phyloP scores from a whole-genome alignment of 2,113 vertebrate species.

The Nyctibius bracteatus region DNA sequence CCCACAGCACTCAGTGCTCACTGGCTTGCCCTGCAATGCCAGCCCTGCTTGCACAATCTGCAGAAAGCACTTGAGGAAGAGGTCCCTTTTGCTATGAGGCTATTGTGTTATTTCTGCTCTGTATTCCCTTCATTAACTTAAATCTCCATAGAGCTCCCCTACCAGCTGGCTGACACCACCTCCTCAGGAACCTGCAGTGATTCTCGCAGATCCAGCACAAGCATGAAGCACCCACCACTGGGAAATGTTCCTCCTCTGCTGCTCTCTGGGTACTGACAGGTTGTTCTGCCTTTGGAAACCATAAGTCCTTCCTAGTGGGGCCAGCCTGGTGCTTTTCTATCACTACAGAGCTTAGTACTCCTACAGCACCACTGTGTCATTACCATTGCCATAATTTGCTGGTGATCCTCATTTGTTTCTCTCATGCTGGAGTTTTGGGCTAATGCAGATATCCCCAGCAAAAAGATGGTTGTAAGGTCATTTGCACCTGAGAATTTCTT shows the following conservation, averaged over 20 bases:
- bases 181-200: background rate
- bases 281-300: background rate
- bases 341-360: background rate
- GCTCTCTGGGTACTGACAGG: background rate
- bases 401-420: background rate
- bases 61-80: background rate
- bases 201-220: background rate
- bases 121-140: background rate
- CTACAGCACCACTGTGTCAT: background rate
- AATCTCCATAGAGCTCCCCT: background rate
- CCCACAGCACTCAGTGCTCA: accelerated
- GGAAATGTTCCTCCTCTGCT: background rate
- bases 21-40: background rate
- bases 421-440: background rate
- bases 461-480: background rate
- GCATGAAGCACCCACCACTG: background rate
- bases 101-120: background rate
- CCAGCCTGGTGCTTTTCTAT: background rate
- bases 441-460: background rate
- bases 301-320: background rate
- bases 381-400: background rate
- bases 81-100: background rate
- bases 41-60: background rate
- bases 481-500: background rate
- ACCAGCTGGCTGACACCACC: background rate